These are phyloP conservation scores for Thymallus thymallus DNA, from an alignment of 2,113 vertebrate genomes.

Conservation along the genomic window DNA sequence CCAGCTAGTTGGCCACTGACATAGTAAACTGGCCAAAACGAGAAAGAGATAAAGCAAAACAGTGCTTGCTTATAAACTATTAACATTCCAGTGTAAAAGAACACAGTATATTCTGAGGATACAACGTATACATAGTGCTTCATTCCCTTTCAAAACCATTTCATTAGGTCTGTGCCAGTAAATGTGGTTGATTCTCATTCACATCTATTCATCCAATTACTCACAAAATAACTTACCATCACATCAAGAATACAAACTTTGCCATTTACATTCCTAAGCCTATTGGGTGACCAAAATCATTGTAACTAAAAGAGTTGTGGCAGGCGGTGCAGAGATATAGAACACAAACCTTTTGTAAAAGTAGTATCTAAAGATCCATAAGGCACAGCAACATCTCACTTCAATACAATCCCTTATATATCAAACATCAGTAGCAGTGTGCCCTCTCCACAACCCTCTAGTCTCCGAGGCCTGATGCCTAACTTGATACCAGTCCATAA, in stretches of 20 bases:
- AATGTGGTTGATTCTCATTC: neutral
- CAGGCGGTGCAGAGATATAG: neutral
- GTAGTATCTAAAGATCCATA: neutral
- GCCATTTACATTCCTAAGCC: neutral
- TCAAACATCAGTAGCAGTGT: neutral
- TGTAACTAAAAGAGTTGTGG: neutral
- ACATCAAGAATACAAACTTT: neutral
- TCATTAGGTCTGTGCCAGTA: neutral
- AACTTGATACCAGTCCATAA: no score
- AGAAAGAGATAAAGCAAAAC: no score
- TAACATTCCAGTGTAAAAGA: no score
- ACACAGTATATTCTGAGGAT: neutral
- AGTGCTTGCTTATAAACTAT: neutral
- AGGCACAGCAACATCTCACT: neutral
- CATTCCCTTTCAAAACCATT: neutral
- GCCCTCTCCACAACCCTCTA: neutral
- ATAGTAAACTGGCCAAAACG: neutral
- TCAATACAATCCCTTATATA: neutral
- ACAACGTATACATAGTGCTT: neutral
- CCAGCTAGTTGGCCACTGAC: neutral
- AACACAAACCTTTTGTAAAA: neutral
- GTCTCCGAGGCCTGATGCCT: neutral
- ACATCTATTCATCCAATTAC: neutral
- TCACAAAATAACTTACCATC: neutral
- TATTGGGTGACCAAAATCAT: neutral